phyloP scores from a whole-genome alignment of 2,113 vertebrate genomes.

The Thunnus maccoyii region DNA sequence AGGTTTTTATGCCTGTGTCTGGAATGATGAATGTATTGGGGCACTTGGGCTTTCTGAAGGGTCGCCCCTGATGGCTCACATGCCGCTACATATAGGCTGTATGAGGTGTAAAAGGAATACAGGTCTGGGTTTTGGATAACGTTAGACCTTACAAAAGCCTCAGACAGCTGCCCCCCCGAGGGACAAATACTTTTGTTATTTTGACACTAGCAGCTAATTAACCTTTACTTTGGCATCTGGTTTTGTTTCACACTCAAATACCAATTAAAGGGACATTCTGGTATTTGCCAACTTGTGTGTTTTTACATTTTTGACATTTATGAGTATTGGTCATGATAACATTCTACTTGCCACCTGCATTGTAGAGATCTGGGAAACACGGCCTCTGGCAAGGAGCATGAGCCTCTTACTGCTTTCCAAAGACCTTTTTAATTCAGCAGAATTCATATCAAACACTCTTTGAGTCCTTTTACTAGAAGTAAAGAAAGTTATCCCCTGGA shows the following conservation, averaged over 20 bases:
- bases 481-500: not conserved
- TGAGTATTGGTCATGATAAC: not conserved
- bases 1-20: slow-evolving; percentile 54
- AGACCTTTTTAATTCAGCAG: not conserved
- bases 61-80: not conserved
- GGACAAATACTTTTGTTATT: slow-evolving; percentile 8
- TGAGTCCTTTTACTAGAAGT: too few relatives aligned
- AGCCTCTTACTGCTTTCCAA: not conserved
- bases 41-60: not conserved
- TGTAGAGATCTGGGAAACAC: not conserved
- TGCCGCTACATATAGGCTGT: slow-evolving; percentile 26
- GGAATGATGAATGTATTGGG: slow-evolving; percentile 50
- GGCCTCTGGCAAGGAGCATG: not conserved
- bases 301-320: not conserved
- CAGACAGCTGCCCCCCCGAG: slow-evolving; percentile 2
- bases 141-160: slow-evolving; percentile 12
- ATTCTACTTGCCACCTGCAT: not conserved
- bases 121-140: slow-evolving; percentile 33
- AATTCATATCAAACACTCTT: not conserved
- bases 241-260: slow-evolving; percentile 38
- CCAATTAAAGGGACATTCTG: slow-evolving; percentile 13
- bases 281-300: slow-evolving; percentile 28
- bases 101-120: slow-evolving; percentile 46
- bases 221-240: slow-evolving; percentile 40
- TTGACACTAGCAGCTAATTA: slow-evolving; percentile 28